These are phyloP conservation scores for Geotrupes spiniger DNA, from an alignment of 2,888 invertebrate species.

Conservation along the genomic window DNA sequence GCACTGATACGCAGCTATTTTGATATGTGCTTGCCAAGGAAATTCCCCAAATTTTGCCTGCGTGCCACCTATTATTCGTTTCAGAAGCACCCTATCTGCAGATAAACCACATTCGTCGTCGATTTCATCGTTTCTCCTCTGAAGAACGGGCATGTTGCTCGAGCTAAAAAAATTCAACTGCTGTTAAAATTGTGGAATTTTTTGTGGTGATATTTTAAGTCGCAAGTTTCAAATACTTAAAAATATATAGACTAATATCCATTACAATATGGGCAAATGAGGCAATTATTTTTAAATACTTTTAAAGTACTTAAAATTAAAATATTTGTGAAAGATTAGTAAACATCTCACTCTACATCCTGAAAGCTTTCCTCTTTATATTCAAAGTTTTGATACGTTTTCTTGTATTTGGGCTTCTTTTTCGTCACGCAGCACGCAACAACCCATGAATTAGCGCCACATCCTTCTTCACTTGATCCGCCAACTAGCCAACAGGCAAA, in stretches of 20 bases:
- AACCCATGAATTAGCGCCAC: slow-evolving; percentile 66
- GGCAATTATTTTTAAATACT: no score
- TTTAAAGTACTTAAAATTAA: not conserved
- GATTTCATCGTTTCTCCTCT: slow-evolving; percentile 40
- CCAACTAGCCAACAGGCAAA: slow-evolving; percentile 75
- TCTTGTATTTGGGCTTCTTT: slow-evolving; percentile 27
- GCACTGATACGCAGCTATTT: slow-evolving; percentile 79
- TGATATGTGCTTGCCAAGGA: slow-evolving; percentile 84
- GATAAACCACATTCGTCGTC: slow-evolving; percentile 69
- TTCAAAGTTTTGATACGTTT: slow-evolving; percentile 14
- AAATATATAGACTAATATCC: no score
- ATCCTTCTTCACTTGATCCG: slow-evolving; percentile 64
- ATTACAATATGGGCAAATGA: no score
- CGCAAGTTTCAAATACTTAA: no score
- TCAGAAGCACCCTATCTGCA: slow-evolving; percentile 57
- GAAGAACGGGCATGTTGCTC: slow-evolving; percentile 30
- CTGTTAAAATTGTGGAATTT: not conserved
- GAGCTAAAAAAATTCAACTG: not conserved
- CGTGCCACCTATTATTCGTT: slow-evolving; percentile 78
- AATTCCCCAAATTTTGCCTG: slow-evolving; percentile 76
- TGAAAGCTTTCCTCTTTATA: slow-evolving; percentile 24
- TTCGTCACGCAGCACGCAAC: slow-evolving; percentile 67
- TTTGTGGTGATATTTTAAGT: no score
- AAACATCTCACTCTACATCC: slow-evolving; percentile 32
- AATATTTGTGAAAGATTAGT: not conserved